Evolutionary conservation across 2,888 invertebrate species (phyloP).

Genomic region (Sesamia inferens): DNA sequence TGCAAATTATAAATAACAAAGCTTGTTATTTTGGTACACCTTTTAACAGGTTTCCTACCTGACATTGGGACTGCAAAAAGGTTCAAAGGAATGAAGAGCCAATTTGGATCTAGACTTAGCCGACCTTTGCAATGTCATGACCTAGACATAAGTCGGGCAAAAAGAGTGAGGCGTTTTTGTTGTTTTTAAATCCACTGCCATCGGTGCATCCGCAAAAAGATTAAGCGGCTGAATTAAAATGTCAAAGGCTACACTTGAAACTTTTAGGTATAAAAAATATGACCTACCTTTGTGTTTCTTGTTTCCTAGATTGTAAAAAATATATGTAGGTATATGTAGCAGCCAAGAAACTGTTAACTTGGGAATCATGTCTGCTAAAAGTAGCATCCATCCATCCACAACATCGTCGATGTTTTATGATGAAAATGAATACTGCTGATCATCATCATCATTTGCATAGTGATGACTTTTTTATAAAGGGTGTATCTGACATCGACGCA

Average conservation of each 20-base stretch:
- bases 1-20: slow-evolving; percentile 35
- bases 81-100: slow-evolving; percentile 67
- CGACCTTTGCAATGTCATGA: slow-evolving; percentile 79
- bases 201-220: slow-evolving; percentile 32
- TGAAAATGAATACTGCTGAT: background rate
- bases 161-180: slow-evolving; percentile 54
- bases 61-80: slow-evolving; percentile 50
- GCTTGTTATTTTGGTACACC: slow-evolving; percentile 14
- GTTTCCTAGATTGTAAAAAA: background rate
- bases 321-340: too few species aligned
- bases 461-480: too few species aligned
- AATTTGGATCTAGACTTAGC: slow-evolving; percentile 65
- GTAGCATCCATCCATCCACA: background rate
- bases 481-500: too few species aligned
- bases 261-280: slow-evolving; percentile 11
- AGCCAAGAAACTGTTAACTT: background rate
- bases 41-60: slow-evolving; percentile 46
- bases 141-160: slow-evolving; percentile 70
- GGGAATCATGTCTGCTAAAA: slow-evolving; percentile 5
- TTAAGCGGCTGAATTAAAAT: slow-evolving; percentile 6
- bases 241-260: slow-evolving; percentile 9
- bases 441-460: too few species aligned
- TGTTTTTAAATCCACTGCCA: too few species aligned
- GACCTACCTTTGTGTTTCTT: background rate
- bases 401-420: background rate